A percentile compares a stretch with the other conserved stretches of the same genome.
These are phyloP conservation scores for Dendronephthya gigantea DNA, from an alignment of 64 coral and sea anemone species.

Conservation along the genomic window DNA sequence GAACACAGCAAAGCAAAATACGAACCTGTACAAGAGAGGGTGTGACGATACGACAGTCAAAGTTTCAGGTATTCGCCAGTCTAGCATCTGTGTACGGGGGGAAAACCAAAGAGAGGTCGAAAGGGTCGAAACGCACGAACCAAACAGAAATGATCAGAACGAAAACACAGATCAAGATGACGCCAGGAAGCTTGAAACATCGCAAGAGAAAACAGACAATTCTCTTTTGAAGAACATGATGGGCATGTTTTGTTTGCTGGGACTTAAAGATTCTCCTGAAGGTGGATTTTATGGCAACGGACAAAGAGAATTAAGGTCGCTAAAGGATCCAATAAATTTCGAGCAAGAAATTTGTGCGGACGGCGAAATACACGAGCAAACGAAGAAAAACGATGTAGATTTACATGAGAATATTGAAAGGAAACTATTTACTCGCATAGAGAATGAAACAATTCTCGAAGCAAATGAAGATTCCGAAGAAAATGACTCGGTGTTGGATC, in stretches of 20 bases:
- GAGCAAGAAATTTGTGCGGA: background rate
- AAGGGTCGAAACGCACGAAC: too few species aligned
- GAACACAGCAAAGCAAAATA: too few species aligned
- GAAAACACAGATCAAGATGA: background rate
- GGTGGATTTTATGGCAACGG: background rate
- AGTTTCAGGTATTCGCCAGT: too few species aligned
- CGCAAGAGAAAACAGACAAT: background rate
- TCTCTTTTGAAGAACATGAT: background rate
- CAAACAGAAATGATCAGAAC: too few species aligned
- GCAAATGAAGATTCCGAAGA: too few species aligned
- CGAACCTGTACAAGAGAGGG: too few species aligned
- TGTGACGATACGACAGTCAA: too few species aligned
- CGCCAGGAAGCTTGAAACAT: background rate
- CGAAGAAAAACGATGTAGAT: background rate
- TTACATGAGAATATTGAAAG: background rate
- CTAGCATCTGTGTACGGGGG: background rate
- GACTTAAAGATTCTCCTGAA: background rate
- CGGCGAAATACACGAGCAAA: background rate
- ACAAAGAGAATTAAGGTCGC: background rate
- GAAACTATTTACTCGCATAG: background rate
- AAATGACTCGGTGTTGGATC: background rate
- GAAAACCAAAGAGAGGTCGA: background rate
- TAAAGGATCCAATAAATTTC: background rate
- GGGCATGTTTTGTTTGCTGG: slow-evolving; percentile 7
- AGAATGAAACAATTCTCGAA: background rate